phyloP scores from a whole-genome alignment of 2,113 vertebrate genomes.

The Bufo gargarizans region DNA sequence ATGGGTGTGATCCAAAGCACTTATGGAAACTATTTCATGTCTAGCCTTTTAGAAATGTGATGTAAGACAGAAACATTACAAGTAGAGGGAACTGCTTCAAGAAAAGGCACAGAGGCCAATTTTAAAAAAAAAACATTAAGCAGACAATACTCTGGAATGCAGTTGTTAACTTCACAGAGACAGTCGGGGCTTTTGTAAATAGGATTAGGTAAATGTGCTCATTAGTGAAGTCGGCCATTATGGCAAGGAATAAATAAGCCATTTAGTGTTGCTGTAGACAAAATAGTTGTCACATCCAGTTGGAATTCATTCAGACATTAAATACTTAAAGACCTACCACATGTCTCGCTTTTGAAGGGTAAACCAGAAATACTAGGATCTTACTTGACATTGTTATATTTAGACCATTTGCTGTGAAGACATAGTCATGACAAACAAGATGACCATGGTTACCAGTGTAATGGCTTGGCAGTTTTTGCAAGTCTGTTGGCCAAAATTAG shows the following conservation, averaged over 20 bases:
- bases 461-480: not conserved
- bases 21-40: conserved; percentile 40
- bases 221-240: not conserved
- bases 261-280: not conserved
- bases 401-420: not conserved
- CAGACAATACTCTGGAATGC: conserved; percentile 16
- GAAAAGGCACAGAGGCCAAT: not conserved
- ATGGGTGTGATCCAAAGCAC: not conserved
- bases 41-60: not conserved
- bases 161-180: not conserved
- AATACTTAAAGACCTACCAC: not conserved
- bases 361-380: not conserved
- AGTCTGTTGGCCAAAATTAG: not conserved
- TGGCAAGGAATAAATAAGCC: not conserved
- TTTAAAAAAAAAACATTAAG: not conserved
- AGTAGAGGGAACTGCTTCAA: not conserved
- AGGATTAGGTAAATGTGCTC: not conserved
- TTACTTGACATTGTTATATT: not conserved
- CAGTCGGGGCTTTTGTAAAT: not conserved
- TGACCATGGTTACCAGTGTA: not conserved
- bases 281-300: not conserved
- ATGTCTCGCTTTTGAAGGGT: not conserved
- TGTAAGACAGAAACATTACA: not conserved
- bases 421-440: not conserved
- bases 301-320: not conserved